Evolutionary conservation across 2,888 invertebrate species (phyloP).

Genomic region (Heteromurus nitidus): DNA sequence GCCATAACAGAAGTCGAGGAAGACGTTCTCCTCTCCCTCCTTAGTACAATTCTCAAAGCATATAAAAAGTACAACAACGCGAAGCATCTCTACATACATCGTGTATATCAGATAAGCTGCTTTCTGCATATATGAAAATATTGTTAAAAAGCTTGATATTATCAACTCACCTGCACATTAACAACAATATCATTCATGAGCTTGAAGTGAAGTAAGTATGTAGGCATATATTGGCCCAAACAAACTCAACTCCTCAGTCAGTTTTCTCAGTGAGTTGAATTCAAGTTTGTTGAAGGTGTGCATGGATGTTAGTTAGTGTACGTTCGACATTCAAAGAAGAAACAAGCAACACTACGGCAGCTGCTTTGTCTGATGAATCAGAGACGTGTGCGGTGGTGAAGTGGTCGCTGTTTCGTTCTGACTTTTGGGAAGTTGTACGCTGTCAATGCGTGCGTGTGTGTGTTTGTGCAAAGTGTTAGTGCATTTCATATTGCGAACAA

Average conservation of each 20-base stretch:
- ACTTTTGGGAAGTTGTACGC: not conserved
- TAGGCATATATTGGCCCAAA: too few species aligned
- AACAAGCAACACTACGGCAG: constrained; percentile 20
- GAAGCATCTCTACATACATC: not conserved
- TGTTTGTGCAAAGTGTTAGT: too few species aligned
- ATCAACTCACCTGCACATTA: constrained; percentile 43
- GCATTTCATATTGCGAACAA: too few species aligned
- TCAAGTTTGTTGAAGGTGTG: constrained; percentile 52
- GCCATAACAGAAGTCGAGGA: not conserved
- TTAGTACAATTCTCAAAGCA: not conserved
- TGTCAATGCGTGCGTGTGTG: too few species aligned
- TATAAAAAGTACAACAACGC: not conserved
- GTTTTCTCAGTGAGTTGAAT: constrained; percentile 9
- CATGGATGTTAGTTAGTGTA: constrained; percentile 55
- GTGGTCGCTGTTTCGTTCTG: not conserved
- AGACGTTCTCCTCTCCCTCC: not conserved
- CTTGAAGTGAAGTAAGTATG: not conserved
- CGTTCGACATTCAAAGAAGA: constrained; percentile 56
- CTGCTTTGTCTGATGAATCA: not conserved
- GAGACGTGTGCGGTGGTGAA: not conserved
- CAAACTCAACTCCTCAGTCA: not conserved
- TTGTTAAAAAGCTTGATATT: constrained; percentile 1
- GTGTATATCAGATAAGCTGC: too few species aligned
- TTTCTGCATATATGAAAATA: not conserved
- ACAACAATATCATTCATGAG: constrained; percentile 12